A percentile compares a stretch with the other conserved stretches of the same genome.
phyloP scores from a whole-genome alignment of 2,888 invertebrate genomes.

The Caradrina clavipalpis region DNA sequence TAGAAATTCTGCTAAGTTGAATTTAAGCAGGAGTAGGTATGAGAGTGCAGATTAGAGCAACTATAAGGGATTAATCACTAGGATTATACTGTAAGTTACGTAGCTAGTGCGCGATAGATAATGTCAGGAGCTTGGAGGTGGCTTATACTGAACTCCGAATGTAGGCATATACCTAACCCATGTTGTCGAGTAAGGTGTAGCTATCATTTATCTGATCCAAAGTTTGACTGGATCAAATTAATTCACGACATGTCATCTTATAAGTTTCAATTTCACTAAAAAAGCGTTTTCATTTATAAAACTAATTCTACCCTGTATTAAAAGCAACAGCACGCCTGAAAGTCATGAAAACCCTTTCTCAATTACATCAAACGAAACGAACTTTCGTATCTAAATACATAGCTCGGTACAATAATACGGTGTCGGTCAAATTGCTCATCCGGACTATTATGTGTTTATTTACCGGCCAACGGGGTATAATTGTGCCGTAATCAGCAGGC shows the following conservation, averaged over 20 bases:
- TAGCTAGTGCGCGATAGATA: conserved; percentile 56
- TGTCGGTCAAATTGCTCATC: conserved; percentile 62
- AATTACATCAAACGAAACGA: conserved; percentile 54
- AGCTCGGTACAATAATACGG: conserved; percentile 53
- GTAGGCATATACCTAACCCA: background rate
- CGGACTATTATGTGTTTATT: conserved; percentile 69
- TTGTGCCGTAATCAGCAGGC: conserved; percentile 71
- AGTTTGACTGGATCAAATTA: background rate
- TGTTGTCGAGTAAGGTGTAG: background rate
- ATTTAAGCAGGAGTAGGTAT: conserved; percentile 49
- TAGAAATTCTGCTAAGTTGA: conserved; percentile 47
- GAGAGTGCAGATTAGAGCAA: conserved; percentile 60
- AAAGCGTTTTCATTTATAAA: conserved; percentile 2
- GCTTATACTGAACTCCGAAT: conserved; percentile 42
- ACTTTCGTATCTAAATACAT: conserved; percentile 53
- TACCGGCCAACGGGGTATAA: conserved; percentile 72
- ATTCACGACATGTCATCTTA: background rate
- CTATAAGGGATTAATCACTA: conserved; percentile 64
- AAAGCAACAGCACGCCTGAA: conserved; percentile 28
- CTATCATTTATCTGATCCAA: background rate
- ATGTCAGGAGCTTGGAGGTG: conserved; percentile 39
- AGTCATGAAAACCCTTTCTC: conserved; percentile 23
- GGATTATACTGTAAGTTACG: conserved; percentile 64
- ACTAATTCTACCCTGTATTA: background rate
- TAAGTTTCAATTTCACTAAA: background rate